Base-by-base conservation (phyloP, 2,888 invertebrate species). In the Hoplodrina ambigua region DNA sequence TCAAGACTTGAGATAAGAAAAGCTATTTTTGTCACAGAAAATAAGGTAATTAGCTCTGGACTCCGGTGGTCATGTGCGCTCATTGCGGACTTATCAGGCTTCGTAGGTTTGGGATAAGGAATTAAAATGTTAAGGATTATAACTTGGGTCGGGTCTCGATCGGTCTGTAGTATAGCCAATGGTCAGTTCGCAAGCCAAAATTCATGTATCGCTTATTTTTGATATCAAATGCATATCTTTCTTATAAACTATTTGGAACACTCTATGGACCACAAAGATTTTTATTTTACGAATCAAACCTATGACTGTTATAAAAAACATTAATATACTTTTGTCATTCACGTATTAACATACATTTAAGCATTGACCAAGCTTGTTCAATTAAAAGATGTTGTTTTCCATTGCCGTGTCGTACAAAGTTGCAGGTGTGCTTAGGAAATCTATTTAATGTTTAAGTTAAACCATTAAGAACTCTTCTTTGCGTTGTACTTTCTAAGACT, bases 1-100 rank as follows among this genome's bases (percentile, higher is more conserved):
- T 85, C 87, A 88, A 87, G 88, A 90, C 80, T 91, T 90, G 88
- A 85, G 82, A 89, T 92, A 93, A 94, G 92, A 91, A 88, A 94
- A 90, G 93, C 91, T 96, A 96, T 95, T 96, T 96, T 96, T 96
- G 93, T 93, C 94, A 95, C 92, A 88, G 90, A 90, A 89, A 88
- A 88, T 89, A 93, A 92, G 88, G 89, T 91, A 89, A 89, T 88
- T 89, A 89, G 92, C 93, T 93, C 90, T 90, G 92, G 88, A 87
- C 86, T 87, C 92, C 94, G 95, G 95, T 94, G 95, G 94, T 94
- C 94, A 89, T 84, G 85, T 88, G 85, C 82, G 90, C 86, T 75
- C 72, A 75, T 80, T 85, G 74, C 82, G 75, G 60, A 80, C 78
- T 76, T 69, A 58, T 72, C 63, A 62, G 80, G 67, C 79, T 70